Evolutionary conservation across 2,888 invertebrate species (phyloP).

Genomic region (Leucophora obtusa): DNA sequence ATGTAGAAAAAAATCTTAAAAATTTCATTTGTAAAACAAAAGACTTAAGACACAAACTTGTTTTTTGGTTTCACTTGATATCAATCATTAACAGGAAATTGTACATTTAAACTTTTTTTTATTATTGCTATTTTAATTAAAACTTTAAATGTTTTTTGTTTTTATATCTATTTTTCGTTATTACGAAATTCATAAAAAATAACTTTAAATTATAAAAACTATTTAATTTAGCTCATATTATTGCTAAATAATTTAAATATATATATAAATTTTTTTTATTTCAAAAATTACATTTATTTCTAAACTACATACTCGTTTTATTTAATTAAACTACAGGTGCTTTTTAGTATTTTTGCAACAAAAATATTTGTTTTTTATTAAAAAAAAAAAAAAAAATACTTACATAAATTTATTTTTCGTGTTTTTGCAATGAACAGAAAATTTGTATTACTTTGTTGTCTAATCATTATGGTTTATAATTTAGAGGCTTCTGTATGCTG

Average conservation of each 20-base stretch:
- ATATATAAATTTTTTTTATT: conserved; percentile 31
- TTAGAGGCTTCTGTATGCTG: conserved; percentile 48
- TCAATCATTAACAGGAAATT: conserved; percentile 4
- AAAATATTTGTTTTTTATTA: conserved; percentile 13
- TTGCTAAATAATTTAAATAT: conserved; percentile 60
- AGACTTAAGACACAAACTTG: neutral
- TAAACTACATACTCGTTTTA: conserved; percentile 48
- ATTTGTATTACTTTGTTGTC: conserved; percentile 57
- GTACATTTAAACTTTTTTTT: neutral
- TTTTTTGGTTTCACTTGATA: neutral
- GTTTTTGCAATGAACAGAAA: conserved; percentile 44
- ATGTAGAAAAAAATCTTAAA: neutral
- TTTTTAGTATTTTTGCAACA: conserved; percentile 26
- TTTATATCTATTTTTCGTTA: conserved; percentile 26
- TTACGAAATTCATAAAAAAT: conserved; percentile 38
- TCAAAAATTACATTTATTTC: neutral
- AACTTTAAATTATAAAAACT: conserved; percentile 37
- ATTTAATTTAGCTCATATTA: conserved; percentile 34
- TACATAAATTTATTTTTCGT: conserved; percentile 59
- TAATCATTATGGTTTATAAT: conserved; percentile 52
- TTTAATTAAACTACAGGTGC: conserved; percentile 47
- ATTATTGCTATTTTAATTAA: conserved; percentile 38
- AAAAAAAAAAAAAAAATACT: conserved; percentile 47
- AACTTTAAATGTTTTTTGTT: conserved; percentile 27
- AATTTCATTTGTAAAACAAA: neutral